Percentiles rank a stretch among this genome's conserved stretches.
Conservation (phyloP, 2,113 vertebrate genomes). For the Euleptes europaea region DNA sequence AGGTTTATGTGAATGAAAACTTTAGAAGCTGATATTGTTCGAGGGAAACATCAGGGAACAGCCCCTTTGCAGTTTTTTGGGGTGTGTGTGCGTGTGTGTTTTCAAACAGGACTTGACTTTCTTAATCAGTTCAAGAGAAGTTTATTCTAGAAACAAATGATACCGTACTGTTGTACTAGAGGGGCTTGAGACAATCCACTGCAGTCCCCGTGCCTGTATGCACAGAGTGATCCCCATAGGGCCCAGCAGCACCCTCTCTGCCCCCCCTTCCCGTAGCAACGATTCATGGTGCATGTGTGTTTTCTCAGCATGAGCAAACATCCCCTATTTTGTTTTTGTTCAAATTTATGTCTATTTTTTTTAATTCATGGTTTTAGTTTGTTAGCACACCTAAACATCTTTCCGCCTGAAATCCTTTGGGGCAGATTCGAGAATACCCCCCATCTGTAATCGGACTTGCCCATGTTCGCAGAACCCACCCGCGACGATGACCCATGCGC, state of each 20-base stretch:
- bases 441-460: no score
- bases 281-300: neutral
- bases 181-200: neutral
- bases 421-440: no score
- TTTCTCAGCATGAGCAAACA: no score
- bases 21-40: constrained; percentile 79
- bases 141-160: constrained; percentile 73
- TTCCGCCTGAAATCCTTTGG: no score
- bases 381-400: no score
- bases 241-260: neutral
- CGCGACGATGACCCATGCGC: no score
- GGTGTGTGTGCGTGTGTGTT: constrained; percentile 25
- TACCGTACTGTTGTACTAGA: constrained; percentile 60
- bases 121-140: constrained; percentile 80
- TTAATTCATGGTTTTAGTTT: no score
- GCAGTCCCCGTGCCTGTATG: neutral
- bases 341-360: no score
- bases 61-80: constrained; percentile 35
- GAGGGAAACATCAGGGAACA: constrained; percentile 48
- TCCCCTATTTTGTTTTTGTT: no score
- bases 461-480: no score
- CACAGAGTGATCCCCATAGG: neutral
- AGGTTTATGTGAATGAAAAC: constrained; percentile 85
- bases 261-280: neutral
- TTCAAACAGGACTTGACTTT: constrained; percentile 73